A percentile compares a stretch with the other conserved stretches of the same genome.
phyloP scores from a whole-genome alignment of 2,888 invertebrate species.

The Rhingia rostrata region DNA sequence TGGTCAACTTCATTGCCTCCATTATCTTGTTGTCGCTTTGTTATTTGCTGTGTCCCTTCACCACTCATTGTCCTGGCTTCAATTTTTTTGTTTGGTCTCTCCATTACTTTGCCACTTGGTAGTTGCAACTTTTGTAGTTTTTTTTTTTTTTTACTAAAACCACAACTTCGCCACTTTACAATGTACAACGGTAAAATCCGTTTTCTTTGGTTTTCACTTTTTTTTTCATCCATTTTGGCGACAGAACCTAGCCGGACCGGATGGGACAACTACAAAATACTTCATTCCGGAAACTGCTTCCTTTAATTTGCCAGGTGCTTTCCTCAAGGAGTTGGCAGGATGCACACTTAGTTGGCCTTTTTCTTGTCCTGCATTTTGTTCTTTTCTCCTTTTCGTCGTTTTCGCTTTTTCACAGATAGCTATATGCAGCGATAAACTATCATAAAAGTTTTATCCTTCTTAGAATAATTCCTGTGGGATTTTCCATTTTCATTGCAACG shows the following conservation, averaged over 20 bases:
- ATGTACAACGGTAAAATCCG: constrained; percentile 57
- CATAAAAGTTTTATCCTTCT: constrained; percentile 73
- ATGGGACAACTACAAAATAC: constrained; percentile 71
- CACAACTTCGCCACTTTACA: constrained; percentile 63
- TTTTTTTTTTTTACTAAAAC: constrained; percentile 45
- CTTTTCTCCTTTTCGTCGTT: constrained; percentile 36
- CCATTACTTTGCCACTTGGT: constrained; percentile 39
- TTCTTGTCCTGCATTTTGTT: constrained; percentile 32
- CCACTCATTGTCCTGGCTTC: constrained; percentile 20
- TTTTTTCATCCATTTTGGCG: constrained; percentile 21
- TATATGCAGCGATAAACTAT: constrained; percentile 72
- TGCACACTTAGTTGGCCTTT: constrained; percentile 68
- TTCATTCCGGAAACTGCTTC: constrained; percentile 73
- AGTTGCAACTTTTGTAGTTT: constrained; percentile 39
- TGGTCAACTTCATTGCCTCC: constrained; percentile 71
- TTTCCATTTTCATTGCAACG: constrained; percentile 40
- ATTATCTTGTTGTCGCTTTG: constrained; percentile 73
- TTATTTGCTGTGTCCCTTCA: constrained; percentile 65
- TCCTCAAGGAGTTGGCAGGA: constrained; percentile 73
- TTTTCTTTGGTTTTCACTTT: constrained; percentile 41
- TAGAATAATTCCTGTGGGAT: constrained; percentile 73
- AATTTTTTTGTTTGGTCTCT: constrained; percentile 19
- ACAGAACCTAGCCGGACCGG: constrained; percentile 1
- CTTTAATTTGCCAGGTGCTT: constrained; percentile 75
- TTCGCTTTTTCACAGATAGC: constrained; percentile 39